A percentile compares a stretch with the other conserved stretches of the same genome.
phyloP scores from a whole-genome alignment of 2,797 vertebrate species.

The Acridotheres tristis region DNA sequence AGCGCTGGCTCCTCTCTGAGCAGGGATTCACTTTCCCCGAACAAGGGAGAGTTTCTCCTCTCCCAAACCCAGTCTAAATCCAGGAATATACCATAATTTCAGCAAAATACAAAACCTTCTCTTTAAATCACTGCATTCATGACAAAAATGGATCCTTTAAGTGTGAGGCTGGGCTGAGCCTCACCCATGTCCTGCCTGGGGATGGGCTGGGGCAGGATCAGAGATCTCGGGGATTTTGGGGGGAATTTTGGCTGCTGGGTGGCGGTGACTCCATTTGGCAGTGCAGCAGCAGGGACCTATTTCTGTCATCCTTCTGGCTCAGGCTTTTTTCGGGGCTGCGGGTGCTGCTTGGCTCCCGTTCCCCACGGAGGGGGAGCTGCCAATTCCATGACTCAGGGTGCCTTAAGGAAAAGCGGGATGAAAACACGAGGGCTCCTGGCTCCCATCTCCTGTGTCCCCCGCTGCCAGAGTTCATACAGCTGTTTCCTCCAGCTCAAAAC shows the following conservation, averaged over 20 bases:
- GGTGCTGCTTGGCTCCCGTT: background rate
- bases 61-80: background rate
- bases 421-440: background rate
- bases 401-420: background rate
- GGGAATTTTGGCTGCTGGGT: background rate
- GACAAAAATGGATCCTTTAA: background rate
- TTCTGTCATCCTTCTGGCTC: constrained; percentile 32
- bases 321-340: background rate
- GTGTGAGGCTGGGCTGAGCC: fast-evolving
- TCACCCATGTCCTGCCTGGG: background rate
- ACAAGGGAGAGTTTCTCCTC: background rate
- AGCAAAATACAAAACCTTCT: fast-evolving
- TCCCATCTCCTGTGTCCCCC: background rate
- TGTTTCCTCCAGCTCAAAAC: background rate
- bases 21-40: background rate
- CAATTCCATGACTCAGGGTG: background rate
- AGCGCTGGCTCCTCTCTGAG: fast-evolving
- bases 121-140: fast-evolving
- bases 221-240: fast-evolving
- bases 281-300: background rate
- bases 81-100: background rate
- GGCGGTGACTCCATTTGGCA: background rate
- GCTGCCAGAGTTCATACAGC: background rate
- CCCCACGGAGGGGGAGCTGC: background rate
- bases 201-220: background rate